Conservation (phyloP, 2,888 invertebrate species). For the Eupithecia tripunctaria region DNA sequence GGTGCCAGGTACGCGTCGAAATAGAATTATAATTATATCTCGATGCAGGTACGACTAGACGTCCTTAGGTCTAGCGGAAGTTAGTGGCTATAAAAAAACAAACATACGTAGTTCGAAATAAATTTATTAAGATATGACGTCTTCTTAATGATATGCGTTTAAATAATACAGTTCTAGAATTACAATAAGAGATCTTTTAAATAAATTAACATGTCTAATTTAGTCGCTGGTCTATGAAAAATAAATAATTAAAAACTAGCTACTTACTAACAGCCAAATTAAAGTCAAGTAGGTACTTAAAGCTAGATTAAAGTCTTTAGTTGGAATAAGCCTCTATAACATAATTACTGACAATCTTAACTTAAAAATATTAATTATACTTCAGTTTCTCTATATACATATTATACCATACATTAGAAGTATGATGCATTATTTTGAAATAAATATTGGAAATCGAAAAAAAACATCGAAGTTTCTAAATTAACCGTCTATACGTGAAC, state of each 20-base stretch:
- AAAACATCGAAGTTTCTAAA: too few species aligned
- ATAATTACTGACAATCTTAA: not conserved
- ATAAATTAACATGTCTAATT: conserved; percentile 17
- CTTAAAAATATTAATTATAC: not conserved
- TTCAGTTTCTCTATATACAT: too few species aligned
- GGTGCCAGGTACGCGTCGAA: too few species aligned
- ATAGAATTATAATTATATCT: too few species aligned
- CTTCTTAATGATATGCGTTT: conserved; percentile 17
- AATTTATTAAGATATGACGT: conserved; percentile 27
- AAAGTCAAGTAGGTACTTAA: conserved; percentile 2
- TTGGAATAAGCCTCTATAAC: conserved; percentile 5
- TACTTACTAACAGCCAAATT: not conserved
- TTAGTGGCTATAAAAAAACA: not conserved
- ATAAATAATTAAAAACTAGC: conserved; percentile 8
- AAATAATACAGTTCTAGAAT: not conserved
- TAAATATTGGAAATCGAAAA: too few species aligned
- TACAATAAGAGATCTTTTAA: conserved; percentile 21
- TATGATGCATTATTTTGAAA: too few species aligned
- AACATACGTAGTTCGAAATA: conserved; percentile 17
- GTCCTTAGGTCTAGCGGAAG: too few species aligned
- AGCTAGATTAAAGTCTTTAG: conserved; percentile 9
- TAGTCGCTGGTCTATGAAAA: conserved; percentile 13
- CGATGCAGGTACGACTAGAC: not conserved
- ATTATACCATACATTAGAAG: too few species aligned
- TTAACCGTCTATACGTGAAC: too few species aligned